Evolutionary conservation across 2,888 invertebrate genomes (phyloP).

Genomic region (Chydorus sphaericus): DNA sequence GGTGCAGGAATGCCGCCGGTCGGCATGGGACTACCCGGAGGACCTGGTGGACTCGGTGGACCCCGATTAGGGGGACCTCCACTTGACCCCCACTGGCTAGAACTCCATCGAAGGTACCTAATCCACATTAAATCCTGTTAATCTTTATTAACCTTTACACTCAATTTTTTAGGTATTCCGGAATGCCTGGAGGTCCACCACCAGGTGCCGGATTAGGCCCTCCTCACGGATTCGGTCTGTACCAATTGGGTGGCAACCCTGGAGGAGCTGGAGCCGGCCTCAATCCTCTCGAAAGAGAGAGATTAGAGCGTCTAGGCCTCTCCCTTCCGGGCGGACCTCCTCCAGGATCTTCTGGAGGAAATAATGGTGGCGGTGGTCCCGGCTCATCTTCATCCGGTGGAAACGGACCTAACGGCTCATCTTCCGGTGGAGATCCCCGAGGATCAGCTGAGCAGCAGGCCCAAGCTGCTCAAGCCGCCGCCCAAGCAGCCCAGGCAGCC

Average conservation of each 20-base stretch:
- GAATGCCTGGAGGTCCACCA: slow-evolving; percentile 33
- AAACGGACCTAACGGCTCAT: not conserved
- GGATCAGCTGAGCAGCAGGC: slow-evolving; percentile 6
- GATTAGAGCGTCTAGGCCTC: slow-evolving; percentile 59
- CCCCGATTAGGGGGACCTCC: slow-evolving; percentile 32
- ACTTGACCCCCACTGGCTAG: slow-evolving; percentile 52
- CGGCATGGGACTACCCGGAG: slow-evolving; percentile 30
- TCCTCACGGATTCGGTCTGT: slow-evolving; percentile 26
- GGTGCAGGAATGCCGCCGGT: slow-evolving; percentile 34
- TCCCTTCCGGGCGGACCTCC: not conserved
- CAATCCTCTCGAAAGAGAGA: slow-evolving; percentile 74
- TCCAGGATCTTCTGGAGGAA: not conserved
- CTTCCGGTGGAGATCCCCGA: slow-evolving; percentile 16
- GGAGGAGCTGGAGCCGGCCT: slow-evolving; percentile 38
- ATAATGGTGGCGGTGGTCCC: not conserved
- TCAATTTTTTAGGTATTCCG: slow-evolving; percentile 22
- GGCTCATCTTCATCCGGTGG: no score
- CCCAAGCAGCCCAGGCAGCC: slow-evolving; percentile 20
- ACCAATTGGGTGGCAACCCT: slow-evolving; percentile 38
- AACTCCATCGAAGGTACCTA: slow-evolving; percentile 64
- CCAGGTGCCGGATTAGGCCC: slow-evolving; percentile 33
- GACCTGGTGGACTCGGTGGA: slow-evolving; percentile 28
- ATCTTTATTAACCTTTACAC: not conserved
- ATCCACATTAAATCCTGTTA: not conserved
- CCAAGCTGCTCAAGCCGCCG: no score